phyloP scores from a whole-genome alignment of 2,888 invertebrate genomes.

The Pandemis corylana region DNA sequence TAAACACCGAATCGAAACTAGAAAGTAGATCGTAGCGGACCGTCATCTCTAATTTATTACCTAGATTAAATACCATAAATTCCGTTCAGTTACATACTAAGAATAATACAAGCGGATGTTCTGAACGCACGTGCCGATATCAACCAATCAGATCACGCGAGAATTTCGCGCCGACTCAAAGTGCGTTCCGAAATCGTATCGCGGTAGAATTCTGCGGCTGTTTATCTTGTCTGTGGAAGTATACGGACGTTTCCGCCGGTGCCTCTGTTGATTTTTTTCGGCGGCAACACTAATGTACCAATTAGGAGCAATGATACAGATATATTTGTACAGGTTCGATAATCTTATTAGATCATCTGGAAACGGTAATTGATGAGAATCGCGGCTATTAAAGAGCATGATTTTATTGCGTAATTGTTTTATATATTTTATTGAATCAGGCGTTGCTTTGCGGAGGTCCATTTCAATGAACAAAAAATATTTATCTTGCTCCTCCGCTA shows the following conservation, averaged over 20 bases:
- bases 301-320: constrained; percentile 74
- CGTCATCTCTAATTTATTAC: constrained; percentile 41
- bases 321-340: constrained; percentile 59
- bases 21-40: constrained; percentile 35
- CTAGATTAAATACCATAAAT: constrained; percentile 41
- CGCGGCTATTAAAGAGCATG: constrained; percentile 30
- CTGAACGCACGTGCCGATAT: constrained; percentile 61
- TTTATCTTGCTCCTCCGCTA: too few relatives aligned
- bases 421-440: background rate
- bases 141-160: constrained; percentile 58
- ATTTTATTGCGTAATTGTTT: constrained; percentile 29
- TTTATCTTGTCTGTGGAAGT: constrained; percentile 55
- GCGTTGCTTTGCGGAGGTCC: too few relatives aligned
- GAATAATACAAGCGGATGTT: constrained; percentile 54
- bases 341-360: constrained; percentile 57
- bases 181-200: constrained; percentile 55
- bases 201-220: constrained; percentile 65
- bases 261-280: constrained; percentile 56
- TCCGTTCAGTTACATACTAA: constrained; percentile 48
- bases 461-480: too few relatives aligned
- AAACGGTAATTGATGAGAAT: constrained; percentile 42
- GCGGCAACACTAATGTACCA: constrained; percentile 54
- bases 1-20: constrained; percentile 25
- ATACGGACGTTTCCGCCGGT: constrained; percentile 70
- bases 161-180: constrained; percentile 62